Conservation (phyloP, 2,113 vertebrate genomes). For the Diadophis punctatus region DNA sequence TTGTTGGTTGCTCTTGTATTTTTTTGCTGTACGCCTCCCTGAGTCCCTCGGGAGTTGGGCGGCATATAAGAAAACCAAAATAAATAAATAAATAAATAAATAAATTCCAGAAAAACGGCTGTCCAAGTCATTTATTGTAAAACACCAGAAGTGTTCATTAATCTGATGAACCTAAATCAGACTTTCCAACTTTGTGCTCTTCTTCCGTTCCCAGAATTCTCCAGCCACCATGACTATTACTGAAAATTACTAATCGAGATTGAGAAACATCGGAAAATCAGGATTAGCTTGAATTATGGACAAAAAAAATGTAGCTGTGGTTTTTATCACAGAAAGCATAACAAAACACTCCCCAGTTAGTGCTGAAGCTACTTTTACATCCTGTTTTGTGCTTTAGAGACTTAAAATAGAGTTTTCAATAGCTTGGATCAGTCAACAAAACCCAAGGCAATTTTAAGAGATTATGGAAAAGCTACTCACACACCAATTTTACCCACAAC, state of each 20-base stretch:
- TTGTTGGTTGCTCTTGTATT: too few relatives aligned
- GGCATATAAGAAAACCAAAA: too few relatives aligned
- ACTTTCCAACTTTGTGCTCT: neutral
- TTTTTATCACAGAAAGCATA: neutral
- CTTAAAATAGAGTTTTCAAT: neutral
- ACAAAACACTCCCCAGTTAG: neutral
- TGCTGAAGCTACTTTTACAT: neutral
- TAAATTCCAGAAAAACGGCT: neutral
- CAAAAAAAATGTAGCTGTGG: neutral
- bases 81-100: too few relatives aligned
- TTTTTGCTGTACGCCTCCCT: too few relatives aligned
- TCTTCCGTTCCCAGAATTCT: neutral
- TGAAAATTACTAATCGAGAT: neutral
- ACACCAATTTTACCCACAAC: neutral
- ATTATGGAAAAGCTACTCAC: neutral
- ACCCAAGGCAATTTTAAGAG: neutral
- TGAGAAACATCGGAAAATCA: neutral
- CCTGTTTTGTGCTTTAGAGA: neutral
- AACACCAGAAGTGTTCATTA: neutral
- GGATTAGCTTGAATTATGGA: neutral
- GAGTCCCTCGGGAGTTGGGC: too few relatives aligned
- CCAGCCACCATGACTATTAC: neutral
- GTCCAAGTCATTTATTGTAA: neutral
- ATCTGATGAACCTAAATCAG: neutral
- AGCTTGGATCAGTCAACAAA: neutral